phyloP scores from a whole-genome alignment of 2,113 vertebrate species.

The Podiceps cristatus region DNA sequence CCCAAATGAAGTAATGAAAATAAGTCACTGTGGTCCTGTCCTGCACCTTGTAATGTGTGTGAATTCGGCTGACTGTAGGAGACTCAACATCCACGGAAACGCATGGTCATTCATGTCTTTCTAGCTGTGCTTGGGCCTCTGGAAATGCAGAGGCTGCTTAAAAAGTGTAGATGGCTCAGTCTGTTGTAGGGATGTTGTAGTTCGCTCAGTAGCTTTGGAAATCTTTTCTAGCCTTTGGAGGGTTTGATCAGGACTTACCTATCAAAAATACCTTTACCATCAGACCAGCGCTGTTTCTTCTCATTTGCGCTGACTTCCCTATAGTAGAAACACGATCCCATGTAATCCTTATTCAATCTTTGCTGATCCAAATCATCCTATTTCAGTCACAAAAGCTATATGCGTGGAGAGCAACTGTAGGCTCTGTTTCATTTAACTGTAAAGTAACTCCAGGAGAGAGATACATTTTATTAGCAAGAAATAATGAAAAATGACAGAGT shows the following conservation, averaged over 20 bases:
- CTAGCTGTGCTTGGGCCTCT: neutral
- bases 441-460: neutral
- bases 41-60: neutral
- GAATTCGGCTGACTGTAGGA: neutral
- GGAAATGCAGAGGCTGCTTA: neutral
- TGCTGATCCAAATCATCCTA: neutral
- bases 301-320: neutral
- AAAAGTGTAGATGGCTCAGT: neutral
- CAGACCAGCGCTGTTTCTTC: neutral
- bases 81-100: neutral
- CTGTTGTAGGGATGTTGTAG: neutral
- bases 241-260: neutral
- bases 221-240: neutral
- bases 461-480: neutral
- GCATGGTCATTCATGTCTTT: neutral
- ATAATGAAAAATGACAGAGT: neutral
- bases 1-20: constrained; percentile 43
- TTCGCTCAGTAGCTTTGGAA: neutral
- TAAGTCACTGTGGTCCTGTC: neutral
- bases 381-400: neutral
- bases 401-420: neutral
- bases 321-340: neutral
- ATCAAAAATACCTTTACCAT: neutral
- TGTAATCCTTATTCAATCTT: neutral
- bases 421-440: neutral